A percentile compares a stretch with the other conserved stretches of the same genome.
Evolutionary conservation across 1,140 invertebrate species (phyloP).

Genomic region (Mercenaria mercenaria): DNA sequence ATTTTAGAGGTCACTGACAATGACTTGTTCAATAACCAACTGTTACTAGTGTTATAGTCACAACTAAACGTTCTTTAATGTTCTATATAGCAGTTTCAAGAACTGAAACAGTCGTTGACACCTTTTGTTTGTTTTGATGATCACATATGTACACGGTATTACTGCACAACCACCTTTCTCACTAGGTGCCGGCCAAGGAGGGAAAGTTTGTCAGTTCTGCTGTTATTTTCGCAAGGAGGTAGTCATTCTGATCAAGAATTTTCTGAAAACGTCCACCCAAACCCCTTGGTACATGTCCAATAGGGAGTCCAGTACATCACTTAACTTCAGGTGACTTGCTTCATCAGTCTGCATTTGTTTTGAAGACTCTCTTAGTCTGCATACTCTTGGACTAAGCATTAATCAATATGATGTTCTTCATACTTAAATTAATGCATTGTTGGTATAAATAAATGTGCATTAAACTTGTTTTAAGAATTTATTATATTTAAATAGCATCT

Average conservation of each 20-base stretch:
- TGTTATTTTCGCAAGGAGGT: neutral
- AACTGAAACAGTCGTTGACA: neutral
- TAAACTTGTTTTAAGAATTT: no score
- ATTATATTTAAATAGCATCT: no score
- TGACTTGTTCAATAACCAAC: neutral
- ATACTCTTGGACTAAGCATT: constrained; percentile 8
- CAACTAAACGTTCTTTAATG: neutral
- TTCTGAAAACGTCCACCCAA: constrained; percentile 14
- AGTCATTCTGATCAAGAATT: constrained; percentile 38
- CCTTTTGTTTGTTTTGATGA: neutral
- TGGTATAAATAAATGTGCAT: no score
- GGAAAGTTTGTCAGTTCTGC: constrained; percentile 45
- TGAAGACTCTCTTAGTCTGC: neutral
- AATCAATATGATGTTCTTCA: neutral
- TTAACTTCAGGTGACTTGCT: constrained; percentile 11
- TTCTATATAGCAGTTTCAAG: neutral
- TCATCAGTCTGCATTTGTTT: constrained; percentile 31
- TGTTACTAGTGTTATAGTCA: constrained; percentile 18
- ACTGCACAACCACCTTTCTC: constrained; percentile 39
- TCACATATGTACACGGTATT: constrained; percentile 5
- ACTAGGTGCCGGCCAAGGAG: constrained; percentile 22
- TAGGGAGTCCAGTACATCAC: constrained; percentile 43
- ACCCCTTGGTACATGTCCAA: constrained; percentile 54
- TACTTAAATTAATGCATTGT: no score
- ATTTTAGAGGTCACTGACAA: no score